Conservation (phyloP, 1,140 invertebrate species). For the Magallana ariakensis region DNA sequence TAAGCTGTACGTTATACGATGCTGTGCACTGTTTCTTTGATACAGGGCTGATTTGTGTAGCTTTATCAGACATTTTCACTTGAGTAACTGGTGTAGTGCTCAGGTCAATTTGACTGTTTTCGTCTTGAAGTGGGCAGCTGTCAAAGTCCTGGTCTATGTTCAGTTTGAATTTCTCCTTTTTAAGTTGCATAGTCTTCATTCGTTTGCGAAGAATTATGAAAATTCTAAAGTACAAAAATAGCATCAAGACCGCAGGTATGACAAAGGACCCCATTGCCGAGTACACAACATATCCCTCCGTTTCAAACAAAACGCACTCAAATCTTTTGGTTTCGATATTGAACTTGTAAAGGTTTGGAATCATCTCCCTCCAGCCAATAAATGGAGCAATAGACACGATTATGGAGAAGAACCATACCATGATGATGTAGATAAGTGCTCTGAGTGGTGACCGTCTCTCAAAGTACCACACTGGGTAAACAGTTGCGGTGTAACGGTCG, state of each 20-base stretch:
- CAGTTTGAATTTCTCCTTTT: conserved; percentile 52
- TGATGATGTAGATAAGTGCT: conserved; percentile 76
- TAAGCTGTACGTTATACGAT: not conserved
- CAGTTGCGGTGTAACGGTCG: conserved; percentile 79
- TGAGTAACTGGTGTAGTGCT: conserved; percentile 9
- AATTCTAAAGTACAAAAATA: conserved; percentile 98
- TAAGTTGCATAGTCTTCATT: conserved; percentile 61
- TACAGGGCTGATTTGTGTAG: conserved; percentile 64
- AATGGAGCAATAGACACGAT: conserved; percentile 78
- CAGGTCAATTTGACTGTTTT: conserved; percentile 48
- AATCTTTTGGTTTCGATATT: conserved; percentile 68
- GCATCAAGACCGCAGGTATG: conserved; percentile 96
- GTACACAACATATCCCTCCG: conserved; percentile 95
- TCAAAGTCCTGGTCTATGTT: conserved; percentile 63
- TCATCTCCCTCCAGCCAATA: conserved; percentile 78
- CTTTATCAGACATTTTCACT: conserved; percentile 58
- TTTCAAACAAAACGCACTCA: conserved; percentile 78
- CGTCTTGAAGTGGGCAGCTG: conserved; percentile 50
- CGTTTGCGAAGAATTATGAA: conserved; percentile 85
- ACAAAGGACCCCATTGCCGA: conserved; percentile 97
- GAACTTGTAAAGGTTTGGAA: conserved; percentile 72
- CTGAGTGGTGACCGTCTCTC: conserved; percentile 73
- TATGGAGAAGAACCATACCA: conserved; percentile 79
- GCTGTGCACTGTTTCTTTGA: conserved; percentile 44
- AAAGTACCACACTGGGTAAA: conserved; percentile 80